phyloP scores from a whole-genome alignment of 2,113 vertebrate species.

The Aptenodytes forsteri region DNA sequence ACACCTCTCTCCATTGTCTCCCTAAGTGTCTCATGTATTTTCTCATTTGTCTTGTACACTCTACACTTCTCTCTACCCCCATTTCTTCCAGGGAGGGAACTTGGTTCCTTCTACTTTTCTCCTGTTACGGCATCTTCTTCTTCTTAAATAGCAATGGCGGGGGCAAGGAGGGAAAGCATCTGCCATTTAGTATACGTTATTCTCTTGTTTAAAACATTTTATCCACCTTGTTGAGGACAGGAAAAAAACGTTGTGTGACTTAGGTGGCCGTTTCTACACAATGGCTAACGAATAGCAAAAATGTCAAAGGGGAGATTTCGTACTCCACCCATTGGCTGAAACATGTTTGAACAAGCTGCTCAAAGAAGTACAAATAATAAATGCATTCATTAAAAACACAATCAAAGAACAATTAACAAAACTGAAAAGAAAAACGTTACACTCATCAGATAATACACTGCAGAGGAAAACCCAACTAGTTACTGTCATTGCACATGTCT shows the following conservation, averaged over 20 bases:
- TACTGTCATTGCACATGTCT: background rate
- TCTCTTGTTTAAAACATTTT: background rate
- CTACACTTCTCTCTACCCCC: rapidly evolving
- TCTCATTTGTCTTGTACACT: background rate
- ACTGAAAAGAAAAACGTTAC: background rate
- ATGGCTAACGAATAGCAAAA: background rate
- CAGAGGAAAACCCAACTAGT: background rate
- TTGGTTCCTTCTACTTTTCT: background rate
- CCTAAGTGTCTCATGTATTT: background rate
- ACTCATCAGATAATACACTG: background rate
- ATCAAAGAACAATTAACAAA: background rate
- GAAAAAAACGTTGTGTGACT: background rate
- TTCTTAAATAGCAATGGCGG: background rate
- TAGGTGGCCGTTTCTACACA: background rate
- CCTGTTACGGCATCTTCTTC: background rate
- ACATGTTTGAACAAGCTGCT: background rate
- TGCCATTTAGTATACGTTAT: background rate
- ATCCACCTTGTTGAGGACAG: background rate
- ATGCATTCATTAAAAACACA: background rate
- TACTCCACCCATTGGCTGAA: background rate
- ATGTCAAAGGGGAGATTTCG: background rate
- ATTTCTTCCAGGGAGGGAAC: background rate
- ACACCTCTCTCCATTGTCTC: background rate
- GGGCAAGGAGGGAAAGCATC: rapidly evolving
- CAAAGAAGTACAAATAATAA: background rate